Evolutionary conservation across 2,888 invertebrate genomes (phyloP).

Genomic region (Phragmatobia fuliginosa): DNA sequence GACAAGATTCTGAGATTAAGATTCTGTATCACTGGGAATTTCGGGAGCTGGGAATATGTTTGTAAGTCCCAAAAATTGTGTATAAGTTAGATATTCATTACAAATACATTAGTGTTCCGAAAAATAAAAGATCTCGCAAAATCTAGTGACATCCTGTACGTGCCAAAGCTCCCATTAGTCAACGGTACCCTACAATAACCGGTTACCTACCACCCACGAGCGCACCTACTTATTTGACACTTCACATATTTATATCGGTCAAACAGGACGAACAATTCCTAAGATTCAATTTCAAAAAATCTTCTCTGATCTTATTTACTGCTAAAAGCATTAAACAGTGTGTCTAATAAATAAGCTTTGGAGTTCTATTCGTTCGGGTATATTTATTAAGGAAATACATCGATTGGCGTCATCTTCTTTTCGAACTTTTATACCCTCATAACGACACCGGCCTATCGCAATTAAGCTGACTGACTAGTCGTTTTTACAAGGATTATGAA

Average conservation of each 20-base stretch:
- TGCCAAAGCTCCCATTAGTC: neutral
- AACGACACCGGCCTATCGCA: neutral
- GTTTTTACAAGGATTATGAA: neutral
- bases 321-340: neutral
- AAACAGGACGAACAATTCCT: neutral
- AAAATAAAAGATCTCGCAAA: neutral
- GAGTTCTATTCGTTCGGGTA: neutral
- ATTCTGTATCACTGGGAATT: too few relatives aligned
- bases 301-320: neutral
- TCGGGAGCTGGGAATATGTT: too few relatives aligned
- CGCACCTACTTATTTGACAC: neutral
- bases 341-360: neutral
- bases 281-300: neutral
- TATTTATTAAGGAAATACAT: neutral
- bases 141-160: neutral
- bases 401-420: neutral
- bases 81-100: neutral
- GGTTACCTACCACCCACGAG: conserved; percentile 17
- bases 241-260: neutral
- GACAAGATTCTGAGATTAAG: too few relatives aligned
- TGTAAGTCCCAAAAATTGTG: too few relatives aligned
- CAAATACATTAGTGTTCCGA: neutral
- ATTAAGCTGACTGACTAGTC: neutral
- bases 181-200: neutral
- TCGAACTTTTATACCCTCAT: neutral